phyloP scores from a whole-genome alignment of 2,113 vertebrate species.

The Crocuta crocuta region DNA sequence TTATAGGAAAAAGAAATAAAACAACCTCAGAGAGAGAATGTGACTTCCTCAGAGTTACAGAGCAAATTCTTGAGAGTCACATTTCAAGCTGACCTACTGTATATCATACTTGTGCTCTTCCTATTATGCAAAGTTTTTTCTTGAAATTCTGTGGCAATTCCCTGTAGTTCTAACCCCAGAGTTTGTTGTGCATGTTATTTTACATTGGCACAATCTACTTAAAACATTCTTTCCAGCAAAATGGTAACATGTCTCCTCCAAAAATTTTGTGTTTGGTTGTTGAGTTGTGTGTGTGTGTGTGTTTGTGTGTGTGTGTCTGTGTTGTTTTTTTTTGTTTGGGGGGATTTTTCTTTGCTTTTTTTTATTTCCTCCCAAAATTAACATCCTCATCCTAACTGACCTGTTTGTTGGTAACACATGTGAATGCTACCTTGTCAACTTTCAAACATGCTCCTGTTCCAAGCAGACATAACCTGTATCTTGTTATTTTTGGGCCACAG shows the following conservation, averaged over 20 bases:
- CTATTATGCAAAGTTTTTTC: neutral
- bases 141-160: neutral
- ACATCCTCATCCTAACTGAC: neutral
- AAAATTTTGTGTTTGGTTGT: neutral
- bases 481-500: neutral
- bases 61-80: neutral
- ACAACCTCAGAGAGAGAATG: neutral
- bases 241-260: neutral
- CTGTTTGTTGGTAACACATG: neutral
- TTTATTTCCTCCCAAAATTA: constrained; percentile 2
- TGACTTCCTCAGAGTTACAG: neutral
- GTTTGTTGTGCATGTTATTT: neutral
- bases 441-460: neutral
- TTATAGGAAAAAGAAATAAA: neutral
- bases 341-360: neutral
- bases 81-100: neutral
- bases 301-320: neutral
- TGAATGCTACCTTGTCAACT: neutral
- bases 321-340: no score
- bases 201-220: neutral
- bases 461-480: neutral
- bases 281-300: neutral
- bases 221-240: neutral
- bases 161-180: neutral
- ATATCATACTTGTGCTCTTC: neutral